Evolutionary conservation across 2,888 invertebrate genomes (phyloP).

Genomic region (Meandrusa payeni): DNA sequence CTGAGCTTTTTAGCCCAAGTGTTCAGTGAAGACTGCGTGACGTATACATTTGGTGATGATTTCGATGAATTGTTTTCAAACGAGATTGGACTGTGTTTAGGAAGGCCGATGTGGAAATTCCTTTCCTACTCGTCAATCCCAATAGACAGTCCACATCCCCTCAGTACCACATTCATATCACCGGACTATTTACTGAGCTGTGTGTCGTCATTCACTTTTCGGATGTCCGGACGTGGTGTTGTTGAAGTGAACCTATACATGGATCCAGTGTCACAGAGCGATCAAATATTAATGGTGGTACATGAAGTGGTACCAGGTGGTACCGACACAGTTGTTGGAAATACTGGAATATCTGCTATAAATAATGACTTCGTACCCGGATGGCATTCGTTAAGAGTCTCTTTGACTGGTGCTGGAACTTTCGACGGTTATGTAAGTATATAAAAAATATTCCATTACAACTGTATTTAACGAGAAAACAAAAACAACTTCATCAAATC

Average conservation of each 20-base stretch:
- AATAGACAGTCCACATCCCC: conserved; percentile 34
- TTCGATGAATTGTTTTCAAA: conserved; percentile 37
- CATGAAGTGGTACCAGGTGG: conserved; percentile 28
- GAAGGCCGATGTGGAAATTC: conserved; percentile 38
- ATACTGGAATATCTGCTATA: conserved; percentile 7
- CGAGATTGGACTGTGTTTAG: conserved; percentile 34
- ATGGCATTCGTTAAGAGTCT: conserved; percentile 36
- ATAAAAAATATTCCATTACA: too few species aligned
- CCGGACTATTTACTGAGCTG: conserved; percentile 41
- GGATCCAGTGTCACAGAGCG: conserved; percentile 30
- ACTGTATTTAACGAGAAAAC: too few species aligned
- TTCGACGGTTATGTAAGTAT: conserved; percentile 45
- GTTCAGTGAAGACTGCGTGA: conserved; percentile 35
- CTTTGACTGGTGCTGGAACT: conserved; percentile 27
- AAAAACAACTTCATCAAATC: too few species aligned
- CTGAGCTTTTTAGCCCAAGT: conserved; percentile 20
- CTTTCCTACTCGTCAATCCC: conserved; percentile 36
- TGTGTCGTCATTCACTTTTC: conserved; percentile 41
- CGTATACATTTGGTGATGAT: conserved; percentile 40
- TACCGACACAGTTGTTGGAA: conserved; percentile 29
- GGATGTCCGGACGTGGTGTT: conserved; percentile 38
- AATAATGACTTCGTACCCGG: conserved; percentile 30
- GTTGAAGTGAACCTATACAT: conserved; percentile 43
- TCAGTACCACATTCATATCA: conserved; percentile 38
- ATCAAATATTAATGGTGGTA: conserved; percentile 35